Conservation (phyloP, 2,113 vertebrate species). For the Myocastor coypus region DNA sequence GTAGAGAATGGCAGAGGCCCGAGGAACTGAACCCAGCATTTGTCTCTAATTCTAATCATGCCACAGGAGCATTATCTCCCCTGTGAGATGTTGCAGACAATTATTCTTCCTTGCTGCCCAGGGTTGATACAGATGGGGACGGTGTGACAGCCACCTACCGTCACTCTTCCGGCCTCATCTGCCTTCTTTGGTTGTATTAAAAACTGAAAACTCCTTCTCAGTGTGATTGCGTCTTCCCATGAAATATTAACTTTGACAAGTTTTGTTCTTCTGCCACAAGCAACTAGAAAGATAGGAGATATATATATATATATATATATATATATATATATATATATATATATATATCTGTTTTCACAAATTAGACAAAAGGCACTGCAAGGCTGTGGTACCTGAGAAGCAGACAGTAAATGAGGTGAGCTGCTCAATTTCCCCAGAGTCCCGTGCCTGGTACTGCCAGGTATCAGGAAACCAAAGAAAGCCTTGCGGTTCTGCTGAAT, state of each 20-base stretch:
- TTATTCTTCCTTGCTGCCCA: background rate
- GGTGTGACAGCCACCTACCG: background rate
- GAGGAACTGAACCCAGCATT: background rate
- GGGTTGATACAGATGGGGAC: background rate
- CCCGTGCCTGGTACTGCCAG: background rate
- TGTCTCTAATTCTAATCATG: background rate
- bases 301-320: background rate
- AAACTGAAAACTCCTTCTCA: background rate
- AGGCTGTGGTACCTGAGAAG: background rate
- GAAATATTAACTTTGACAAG: background rate
- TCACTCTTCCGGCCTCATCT: background rate
- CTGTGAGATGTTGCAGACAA: background rate
- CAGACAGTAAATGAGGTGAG: background rate
- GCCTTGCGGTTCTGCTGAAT: background rate
- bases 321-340: background rate
- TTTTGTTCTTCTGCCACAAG: constrained; percentile 4
- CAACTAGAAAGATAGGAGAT: background rate
- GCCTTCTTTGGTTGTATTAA: background rate
- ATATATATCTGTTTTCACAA: background rate
- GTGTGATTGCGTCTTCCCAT: background rate
- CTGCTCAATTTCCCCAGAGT: no score
- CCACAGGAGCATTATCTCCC: background rate
- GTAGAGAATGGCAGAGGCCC: background rate
- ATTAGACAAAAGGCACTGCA: background rate
- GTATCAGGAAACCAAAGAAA: rapidly evolving